These are phyloP conservation scores for Metallyticus violacea DNA, from an alignment of 2,888 invertebrate genomes.

Conservation along the genomic window DNA sequence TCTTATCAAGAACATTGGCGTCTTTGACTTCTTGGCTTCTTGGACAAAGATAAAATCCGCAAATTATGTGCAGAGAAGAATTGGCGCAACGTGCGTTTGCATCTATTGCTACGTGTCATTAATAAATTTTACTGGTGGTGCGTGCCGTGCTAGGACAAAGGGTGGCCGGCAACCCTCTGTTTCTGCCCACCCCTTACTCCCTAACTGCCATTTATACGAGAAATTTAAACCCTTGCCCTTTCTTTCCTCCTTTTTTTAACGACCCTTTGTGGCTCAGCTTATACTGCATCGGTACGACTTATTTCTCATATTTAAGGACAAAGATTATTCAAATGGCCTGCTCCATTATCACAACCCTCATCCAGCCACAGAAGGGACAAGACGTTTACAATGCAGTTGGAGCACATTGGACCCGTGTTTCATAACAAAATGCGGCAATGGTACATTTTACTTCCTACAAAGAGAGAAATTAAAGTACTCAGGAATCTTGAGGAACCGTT, in stretches of 20 bases:
- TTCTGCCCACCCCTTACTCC: slow-evolving; percentile 3
- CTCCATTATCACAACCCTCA: neutral
- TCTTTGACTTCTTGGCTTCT: neutral
- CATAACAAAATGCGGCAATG: too few species aligned
- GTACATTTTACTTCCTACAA: too few species aligned
- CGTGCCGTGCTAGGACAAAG: neutral
- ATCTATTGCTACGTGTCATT: neutral
- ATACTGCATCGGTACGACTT: slow-evolving; percentile 23
- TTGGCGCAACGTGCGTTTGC: neutral
- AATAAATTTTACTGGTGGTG: neutral
- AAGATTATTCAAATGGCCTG: slow-evolving; percentile 30
- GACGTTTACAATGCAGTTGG: too few species aligned
- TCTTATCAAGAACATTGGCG: neutral
- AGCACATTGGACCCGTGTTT: too few species aligned
- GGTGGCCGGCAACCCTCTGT: neutral
- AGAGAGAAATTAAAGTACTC: too few species aligned
- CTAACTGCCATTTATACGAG: slow-evolving; percentile 27
- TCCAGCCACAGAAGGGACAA: neutral
- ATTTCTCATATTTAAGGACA: slow-evolving; percentile 28
- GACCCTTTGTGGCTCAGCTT: slow-evolving; percentile 14
- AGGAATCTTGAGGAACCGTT: too few species aligned
- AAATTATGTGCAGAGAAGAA: neutral
- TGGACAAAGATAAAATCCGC: neutral
- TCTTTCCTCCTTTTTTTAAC: slow-evolving; percentile 21
- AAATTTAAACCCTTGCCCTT: slow-evolving; percentile 24